Percentiles rank a stretch among this genome's conserved stretches.
Evolutionary conservation across 2,888 invertebrate species (phyloP).

Genomic region (Sinelater perroti): DNA sequence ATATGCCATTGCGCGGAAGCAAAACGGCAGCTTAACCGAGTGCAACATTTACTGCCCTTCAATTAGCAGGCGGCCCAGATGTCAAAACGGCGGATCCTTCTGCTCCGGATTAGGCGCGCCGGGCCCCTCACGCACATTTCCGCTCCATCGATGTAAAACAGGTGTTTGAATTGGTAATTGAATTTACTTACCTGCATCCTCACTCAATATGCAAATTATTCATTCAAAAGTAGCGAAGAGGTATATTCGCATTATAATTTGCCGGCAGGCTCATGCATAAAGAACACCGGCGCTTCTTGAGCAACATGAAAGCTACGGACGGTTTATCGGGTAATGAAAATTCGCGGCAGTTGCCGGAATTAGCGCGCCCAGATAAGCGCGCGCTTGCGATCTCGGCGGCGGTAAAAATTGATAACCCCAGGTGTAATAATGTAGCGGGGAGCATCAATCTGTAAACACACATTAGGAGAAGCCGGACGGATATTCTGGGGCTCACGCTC

Average conservation of each 20-base stretch:
- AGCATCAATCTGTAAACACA: conserved; percentile 29
- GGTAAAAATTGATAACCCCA: conserved; percentile 18
- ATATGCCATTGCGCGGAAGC: conserved; percentile 19
- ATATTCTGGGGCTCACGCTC: conserved; percentile 22
- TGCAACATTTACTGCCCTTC: conserved; percentile 4
- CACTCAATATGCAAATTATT: conserved; percentile 43
- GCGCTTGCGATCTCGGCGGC: not conserved
- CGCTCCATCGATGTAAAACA: conserved; percentile 30
- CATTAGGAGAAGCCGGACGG: conserved; percentile 24
- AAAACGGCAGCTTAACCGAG: conserved; percentile 2
- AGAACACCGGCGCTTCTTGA: conserved; percentile 20
- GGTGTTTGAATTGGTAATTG: conserved; percentile 43
- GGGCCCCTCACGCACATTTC: conserved; percentile 13
- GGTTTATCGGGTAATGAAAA: conserved; percentile 13
- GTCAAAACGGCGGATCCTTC: not conserved
- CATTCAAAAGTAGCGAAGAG: conserved; percentile 36
- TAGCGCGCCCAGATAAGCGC: not conserved
- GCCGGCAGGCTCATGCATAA: conserved; percentile 35
- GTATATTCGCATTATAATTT: conserved; percentile 38
- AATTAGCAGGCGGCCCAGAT: not conserved
- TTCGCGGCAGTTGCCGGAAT: not conserved
- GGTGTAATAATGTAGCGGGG: conserved; percentile 22
- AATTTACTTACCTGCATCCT: conserved; percentile 41
- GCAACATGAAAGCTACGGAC: conserved; percentile 11
- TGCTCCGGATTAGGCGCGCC: not conserved